Evolutionary conservation across 2,797 vertebrate species (phyloP).

Genomic region (Chaetophractus vellerosus): DNA sequence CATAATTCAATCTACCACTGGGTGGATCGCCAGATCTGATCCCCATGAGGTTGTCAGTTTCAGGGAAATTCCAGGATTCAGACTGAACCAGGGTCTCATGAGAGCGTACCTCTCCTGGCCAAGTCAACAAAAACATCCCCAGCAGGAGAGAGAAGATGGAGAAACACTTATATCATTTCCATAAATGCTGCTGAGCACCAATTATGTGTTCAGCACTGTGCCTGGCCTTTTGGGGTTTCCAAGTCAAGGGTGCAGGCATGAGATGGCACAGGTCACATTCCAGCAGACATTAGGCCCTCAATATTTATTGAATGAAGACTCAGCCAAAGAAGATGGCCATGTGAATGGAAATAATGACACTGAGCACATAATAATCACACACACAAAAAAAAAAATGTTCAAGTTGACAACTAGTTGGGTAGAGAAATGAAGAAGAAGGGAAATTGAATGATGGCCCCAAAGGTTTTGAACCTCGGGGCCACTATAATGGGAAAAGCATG

Average conservation of each 20-base stretch:
- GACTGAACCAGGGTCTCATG: background rate
- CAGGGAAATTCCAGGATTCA: background rate
- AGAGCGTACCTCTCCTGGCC: slow-evolving; percentile 19
- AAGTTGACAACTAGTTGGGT: background rate
- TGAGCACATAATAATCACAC: background rate
- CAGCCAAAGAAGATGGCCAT: background rate
- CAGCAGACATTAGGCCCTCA: background rate
- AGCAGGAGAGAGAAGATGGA: background rate
- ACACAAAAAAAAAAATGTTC: background rate
- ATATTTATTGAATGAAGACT: background rate
- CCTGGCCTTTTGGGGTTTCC: background rate
- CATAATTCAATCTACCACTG: too few species aligned
- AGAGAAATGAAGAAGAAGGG: background rate
- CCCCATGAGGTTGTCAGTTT: background rate
- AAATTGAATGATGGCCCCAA: background rate
- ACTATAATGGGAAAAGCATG: background rate
- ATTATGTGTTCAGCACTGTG: background rate
- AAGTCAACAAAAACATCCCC: slow-evolving; percentile 21
- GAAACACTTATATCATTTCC: background rate
- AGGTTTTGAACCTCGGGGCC: background rate
- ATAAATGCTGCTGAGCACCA: background rate
- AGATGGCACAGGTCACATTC: background rate
- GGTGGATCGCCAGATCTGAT: background rate
- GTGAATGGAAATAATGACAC: background rate
- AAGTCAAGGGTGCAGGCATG: background rate